Evolutionary conservation across 2,888 invertebrate genomes (phyloP).

Genomic region (Chrysolina oricalcia): DNA sequence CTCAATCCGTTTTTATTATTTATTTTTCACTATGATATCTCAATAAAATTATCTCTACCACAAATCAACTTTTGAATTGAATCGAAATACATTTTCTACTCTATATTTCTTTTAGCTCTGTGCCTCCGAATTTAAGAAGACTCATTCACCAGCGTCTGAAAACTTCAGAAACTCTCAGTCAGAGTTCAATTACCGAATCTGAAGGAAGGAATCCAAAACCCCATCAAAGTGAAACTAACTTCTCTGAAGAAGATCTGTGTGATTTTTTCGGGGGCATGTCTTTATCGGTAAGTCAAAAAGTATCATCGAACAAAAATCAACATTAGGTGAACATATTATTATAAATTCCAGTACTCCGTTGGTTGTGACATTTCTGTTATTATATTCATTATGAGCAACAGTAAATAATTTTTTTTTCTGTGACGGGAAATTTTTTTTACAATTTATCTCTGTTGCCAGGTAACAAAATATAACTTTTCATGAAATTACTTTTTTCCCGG

Average conservation of each 20-base stretch:
- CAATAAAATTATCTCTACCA: no score
- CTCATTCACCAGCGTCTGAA: conserved; percentile 44
- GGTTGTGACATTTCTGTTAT: not conserved
- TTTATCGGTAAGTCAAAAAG: not conserved
- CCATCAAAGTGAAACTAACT: not conserved
- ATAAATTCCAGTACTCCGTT: no score
- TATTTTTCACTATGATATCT: no score
- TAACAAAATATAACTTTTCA: no score
- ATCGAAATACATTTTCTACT: not conserved
- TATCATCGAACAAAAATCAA: no score
- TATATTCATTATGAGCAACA: not conserved
- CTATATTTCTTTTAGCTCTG: conserved; percentile 54
- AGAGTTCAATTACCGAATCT: not conserved
- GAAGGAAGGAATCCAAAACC: not conserved
- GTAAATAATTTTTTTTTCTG: no score
- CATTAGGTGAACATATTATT: no score
- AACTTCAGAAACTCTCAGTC: not conserved
- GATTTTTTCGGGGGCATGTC: not conserved
- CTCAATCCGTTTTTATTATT: not conserved
- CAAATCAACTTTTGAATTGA: not conserved
- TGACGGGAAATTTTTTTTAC: no score
- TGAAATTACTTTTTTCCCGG: no score
- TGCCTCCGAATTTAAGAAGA: conserved; percentile 55
- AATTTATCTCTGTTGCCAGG: no score
- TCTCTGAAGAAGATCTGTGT: not conserved